phyloP scores from a whole-genome alignment of 2,113 vertebrate genomes.

The Actenoides hombroni region DNA sequence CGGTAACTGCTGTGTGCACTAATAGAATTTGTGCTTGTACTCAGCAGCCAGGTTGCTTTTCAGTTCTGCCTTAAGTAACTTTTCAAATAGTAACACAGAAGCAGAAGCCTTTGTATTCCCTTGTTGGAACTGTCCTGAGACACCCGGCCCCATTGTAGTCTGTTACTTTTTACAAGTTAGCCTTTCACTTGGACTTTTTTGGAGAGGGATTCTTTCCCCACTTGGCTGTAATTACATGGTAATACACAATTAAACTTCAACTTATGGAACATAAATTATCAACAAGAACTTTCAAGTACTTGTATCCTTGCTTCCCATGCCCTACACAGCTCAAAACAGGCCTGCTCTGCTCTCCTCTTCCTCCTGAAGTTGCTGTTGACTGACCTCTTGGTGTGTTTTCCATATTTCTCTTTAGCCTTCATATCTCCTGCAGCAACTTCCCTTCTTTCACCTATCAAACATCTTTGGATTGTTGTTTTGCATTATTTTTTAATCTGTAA shows the following conservation, averaged over 20 bases:
- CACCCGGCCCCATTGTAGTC: background rate
- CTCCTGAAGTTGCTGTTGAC: background rate
- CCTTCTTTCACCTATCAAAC: background rate
- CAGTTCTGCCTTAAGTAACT: background rate
- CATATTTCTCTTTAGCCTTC: background rate
- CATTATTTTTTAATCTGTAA: background rate
- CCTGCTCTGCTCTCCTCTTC: background rate
- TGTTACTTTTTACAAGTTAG: background rate
- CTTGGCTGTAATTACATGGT: background rate
- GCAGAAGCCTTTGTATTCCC: background rate
- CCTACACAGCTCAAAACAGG: background rate
- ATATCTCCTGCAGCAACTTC: background rate
- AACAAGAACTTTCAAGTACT: background rate
- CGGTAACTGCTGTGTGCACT: background rate
- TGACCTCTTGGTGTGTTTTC: background rate
- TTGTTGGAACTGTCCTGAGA: fast-evolving
- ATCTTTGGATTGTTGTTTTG: background rate
- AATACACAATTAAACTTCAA: background rate
- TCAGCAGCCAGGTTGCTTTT: background rate
- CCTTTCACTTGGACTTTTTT: background rate
- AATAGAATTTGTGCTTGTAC: background rate
- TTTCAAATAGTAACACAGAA: background rate
- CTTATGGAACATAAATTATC: background rate
- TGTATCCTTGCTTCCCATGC: background rate
- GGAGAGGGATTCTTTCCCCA: background rate